Base-by-base conservation (phyloP, 2,113 vertebrate genomes). In the Halcyon senegalensis region DNA sequence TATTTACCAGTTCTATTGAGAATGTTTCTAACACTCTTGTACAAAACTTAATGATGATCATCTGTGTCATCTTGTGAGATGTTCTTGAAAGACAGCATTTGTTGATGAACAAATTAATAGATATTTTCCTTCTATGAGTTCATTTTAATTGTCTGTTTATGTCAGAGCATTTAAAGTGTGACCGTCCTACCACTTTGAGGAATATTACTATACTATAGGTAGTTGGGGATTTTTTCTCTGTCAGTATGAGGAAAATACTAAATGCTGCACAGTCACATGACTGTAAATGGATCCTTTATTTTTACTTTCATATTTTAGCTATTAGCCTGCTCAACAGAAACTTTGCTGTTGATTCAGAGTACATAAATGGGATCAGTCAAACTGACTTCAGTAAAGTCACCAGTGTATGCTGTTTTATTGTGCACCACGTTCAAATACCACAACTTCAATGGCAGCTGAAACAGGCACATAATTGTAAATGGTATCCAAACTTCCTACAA, bases 41-140 rank as follows among this genome's bases (percentile, higher is more conserved):
- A 56, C 53, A 87, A 92, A 96, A 81, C 33, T 55, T 6, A 73
- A 25, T 30, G 2, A 66, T 62, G 74, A 39, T 92, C 30, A 77
- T 83, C 37, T 69, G 28, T 84, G 44, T 86, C 76, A 56, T 74
- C 37, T 56, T 77, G 59, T 75, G 23, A 93, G 55, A 83, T 44
- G 21, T 59, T 86, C 24, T 43, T 63, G 67, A 93, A 94, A 77
- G 79, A 74, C 8, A 67, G 13, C 16, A 86, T 41, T 91, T 79
- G 8, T 88, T 86, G 85, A 76, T 90, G 79, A 94, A 93, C 13
- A 55, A 74, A 66, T 76, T 87, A 76, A 91, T 82, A 55, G 67
- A 33, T 66, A 58, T 62, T 85, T 91, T 83, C 41, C 28, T 87
- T 74, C 48, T 63, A 24, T 1, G 1, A 83, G 44, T 76, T 76